Percentiles rank a stretch among this genome's conserved stretches.
phyloP scores from a whole-genome alignment of 2,888 invertebrate species.

The Molanna angustata region DNA sequence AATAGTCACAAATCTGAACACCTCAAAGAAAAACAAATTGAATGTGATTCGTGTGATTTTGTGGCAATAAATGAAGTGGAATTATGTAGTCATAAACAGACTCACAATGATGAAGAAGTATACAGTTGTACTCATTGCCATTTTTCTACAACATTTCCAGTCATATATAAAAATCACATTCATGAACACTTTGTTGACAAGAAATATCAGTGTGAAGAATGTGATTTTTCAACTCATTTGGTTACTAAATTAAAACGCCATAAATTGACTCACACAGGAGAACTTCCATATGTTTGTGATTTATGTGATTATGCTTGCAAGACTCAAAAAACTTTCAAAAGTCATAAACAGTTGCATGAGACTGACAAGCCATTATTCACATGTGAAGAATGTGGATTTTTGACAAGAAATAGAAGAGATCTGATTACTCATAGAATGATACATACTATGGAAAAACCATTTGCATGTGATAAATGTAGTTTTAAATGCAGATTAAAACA shows the following conservation, averaged over 20 bases:
- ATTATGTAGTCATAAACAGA: slow-evolving; percentile 1
- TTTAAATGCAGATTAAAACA: too few relatives aligned
- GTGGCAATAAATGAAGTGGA: not conserved
- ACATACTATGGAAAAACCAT: too few relatives aligned
- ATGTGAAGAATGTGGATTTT: not conserved
- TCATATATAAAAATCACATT: too few relatives aligned
- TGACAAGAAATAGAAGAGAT: not conserved
- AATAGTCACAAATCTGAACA: slow-evolving; percentile 13
- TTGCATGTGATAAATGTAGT: too few relatives aligned
- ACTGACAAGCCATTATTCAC: not conserved
- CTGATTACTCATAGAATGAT: not conserved
- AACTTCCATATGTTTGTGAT: slow-evolving; percentile 3
- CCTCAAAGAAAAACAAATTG: slow-evolving; percentile 3
- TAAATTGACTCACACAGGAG: slow-evolving; percentile 9
- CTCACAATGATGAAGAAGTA: not conserved
- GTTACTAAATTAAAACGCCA: slow-evolving; percentile 6
- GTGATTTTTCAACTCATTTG: slow-evolving; percentile 4
- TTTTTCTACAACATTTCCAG: too few relatives aligned
- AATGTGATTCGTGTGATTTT: slow-evolving; percentile 10
- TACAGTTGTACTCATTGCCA: slow-evolving; percentile 11
- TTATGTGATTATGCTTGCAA: slow-evolving; percentile 7
- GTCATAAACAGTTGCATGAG: not conserved
- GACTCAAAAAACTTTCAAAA: not conserved
- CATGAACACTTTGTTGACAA: too few relatives aligned
- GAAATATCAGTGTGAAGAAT: too few relatives aligned